Conservation (phyloP, 1,140 invertebrate species). For the Monomorium pharaonis region DNA sequence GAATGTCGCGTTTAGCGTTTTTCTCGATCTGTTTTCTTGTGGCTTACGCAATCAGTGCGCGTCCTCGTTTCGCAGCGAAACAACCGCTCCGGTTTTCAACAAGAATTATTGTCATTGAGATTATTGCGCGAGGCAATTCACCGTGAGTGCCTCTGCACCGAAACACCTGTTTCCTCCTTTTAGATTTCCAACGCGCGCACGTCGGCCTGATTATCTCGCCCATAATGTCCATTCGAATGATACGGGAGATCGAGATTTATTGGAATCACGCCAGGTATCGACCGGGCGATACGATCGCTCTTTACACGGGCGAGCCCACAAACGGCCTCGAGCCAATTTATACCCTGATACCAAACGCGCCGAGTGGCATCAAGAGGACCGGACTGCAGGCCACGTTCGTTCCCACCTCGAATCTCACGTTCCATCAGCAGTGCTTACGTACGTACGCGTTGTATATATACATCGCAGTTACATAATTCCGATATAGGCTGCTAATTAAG, state of each 20-base stretch:
- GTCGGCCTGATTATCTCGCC: constrained; percentile 75
- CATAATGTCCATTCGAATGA: constrained; percentile 62
- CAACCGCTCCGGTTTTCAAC: background rate
- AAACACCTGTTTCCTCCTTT: background rate
- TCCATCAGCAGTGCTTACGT: constrained; percentile 71
- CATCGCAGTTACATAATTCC: constrained; percentile 8
- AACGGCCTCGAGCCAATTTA: constrained; percentile 61
- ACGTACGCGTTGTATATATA: constrained; percentile 29
- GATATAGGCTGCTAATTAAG: background rate
- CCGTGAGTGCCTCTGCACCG: background rate
- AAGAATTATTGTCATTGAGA: background rate
- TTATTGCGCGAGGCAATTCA: background rate
- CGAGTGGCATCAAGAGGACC: constrained; percentile 71
- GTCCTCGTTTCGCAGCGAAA: background rate
- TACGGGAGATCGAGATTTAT: constrained; percentile 76
- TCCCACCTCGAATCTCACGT: constrained; percentile 70
- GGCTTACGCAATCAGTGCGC: background rate
- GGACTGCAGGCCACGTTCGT: constrained; percentile 70
- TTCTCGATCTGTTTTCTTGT: background rate
- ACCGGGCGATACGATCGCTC: constrained; percentile 68
- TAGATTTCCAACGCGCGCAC: constrained; percentile 67
- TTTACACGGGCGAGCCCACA: constrained; percentile 64
- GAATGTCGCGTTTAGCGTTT: background rate
- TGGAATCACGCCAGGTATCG: constrained; percentile 73
- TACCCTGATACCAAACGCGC: constrained; percentile 49